Evolutionary conservation across 92 coral and sea anemone species (phyloP).

Genomic region (Epizoanthus rinbou): DNA sequence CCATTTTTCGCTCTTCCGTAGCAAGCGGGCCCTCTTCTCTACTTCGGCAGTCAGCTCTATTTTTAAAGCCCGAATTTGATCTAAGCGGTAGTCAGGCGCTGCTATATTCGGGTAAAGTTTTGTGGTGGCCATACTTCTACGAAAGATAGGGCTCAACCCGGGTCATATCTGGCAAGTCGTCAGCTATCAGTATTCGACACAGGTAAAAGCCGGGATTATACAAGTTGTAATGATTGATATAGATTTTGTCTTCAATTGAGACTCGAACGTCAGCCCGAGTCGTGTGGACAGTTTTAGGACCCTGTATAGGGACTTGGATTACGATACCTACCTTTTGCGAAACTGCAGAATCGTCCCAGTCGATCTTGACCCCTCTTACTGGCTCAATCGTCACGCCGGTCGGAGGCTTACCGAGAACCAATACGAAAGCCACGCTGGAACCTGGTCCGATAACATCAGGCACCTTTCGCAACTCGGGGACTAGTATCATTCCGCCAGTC

Average conservation of each 20-base stretch:
- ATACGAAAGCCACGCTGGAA: neutral
- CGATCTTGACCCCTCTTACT: too few species aligned
- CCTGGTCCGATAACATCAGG: neutral
- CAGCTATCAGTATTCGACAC: neutral
- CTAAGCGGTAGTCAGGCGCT: constrained; percentile 7
- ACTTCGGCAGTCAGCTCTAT: constrained; percentile 8
- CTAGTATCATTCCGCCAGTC: neutral
- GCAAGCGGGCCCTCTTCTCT: constrained; percentile 5
- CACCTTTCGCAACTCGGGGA: constrained; percentile 3
- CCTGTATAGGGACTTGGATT: neutral
- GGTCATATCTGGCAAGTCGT: constrained; percentile 2
- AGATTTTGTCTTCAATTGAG: neutral
- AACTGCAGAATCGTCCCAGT: too few species aligned
- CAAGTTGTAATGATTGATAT: neutral
- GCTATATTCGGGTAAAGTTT: neutral
- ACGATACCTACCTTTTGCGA: too few species aligned
- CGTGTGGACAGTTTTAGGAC: neutral
- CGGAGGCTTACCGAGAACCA: constrained; percentile 7
- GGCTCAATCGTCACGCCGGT: neutral
- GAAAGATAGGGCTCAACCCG: constrained; percentile 7
- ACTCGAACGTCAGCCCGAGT: constrained; percentile 12
- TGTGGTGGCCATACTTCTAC: neutral
- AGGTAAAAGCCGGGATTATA: constrained; percentile 3
- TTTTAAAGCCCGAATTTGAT: neutral
- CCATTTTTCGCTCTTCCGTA: neutral